Percentiles rank a stretch among this genome's conserved stretches.
phyloP scores from a whole-genome alignment of 2,113 vertebrate genomes.

The Corythornis vintsioides region DNA sequence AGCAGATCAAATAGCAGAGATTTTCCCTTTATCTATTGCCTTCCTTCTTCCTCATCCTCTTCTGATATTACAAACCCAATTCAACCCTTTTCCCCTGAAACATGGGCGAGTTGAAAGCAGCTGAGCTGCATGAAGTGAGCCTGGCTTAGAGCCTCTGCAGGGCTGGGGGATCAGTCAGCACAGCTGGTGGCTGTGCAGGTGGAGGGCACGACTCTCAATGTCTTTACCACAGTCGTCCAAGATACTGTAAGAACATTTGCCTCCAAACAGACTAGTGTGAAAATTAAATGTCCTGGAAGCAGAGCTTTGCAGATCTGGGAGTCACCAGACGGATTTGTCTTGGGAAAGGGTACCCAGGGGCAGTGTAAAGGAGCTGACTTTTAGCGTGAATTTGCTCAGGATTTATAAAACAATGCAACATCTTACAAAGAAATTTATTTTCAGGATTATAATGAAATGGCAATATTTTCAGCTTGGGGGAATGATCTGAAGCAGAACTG shows the following conservation, averaged over 20 bases:
- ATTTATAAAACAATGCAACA: not conserved
- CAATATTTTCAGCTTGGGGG: not conserved
- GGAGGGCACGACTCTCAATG: fast-evolving
- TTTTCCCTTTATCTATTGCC: not conserved
- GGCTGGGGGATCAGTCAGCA: not conserved
- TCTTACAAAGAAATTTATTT: not conserved
- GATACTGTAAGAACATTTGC: not conserved
- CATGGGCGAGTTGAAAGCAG: fast-evolving
- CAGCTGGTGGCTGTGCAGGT: fast-evolving
- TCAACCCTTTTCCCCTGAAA: not conserved
- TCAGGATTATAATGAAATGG: not conserved
- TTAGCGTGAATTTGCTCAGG: not conserved
- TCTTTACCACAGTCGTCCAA: fast-evolving
- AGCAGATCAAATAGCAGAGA: constrained; percentile 10
- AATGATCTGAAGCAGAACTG: not conserved
- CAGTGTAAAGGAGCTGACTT: not conserved
- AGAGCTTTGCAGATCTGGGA: not conserved
- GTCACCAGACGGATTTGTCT: not conserved
- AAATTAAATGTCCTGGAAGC: not conserved
- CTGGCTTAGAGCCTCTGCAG: not conserved
- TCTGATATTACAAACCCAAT: fast-evolving
- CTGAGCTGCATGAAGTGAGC: fast-evolving
- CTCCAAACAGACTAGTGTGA: not conserved
- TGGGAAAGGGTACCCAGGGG: not conserved
- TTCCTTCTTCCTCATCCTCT: not conserved